A percentile compares a stretch with the other conserved stretches of the same genome.
These are phyloP conservation scores for Heterotis niloticus DNA, from an alignment of 2,113 vertebrate species.

Conservation along the genomic window DNA sequence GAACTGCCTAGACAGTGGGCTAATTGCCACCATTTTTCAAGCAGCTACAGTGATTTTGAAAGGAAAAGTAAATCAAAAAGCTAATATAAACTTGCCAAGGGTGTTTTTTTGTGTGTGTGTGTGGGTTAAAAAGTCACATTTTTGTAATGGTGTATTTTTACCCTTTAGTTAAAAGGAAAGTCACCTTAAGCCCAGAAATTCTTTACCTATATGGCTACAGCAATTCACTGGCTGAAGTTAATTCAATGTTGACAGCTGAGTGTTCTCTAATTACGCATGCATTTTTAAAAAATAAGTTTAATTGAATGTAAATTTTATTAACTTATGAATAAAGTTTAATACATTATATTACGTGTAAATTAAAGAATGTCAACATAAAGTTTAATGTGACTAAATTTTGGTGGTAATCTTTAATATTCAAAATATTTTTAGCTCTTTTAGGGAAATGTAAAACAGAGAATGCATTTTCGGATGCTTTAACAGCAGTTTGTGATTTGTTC, in stretches of 20 bases:
- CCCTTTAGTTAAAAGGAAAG: no score
- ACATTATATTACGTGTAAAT: not conserved
- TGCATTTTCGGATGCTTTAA: not conserved
- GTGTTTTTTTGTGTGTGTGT: no score
- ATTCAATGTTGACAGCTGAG: no score
- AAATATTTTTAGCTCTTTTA: not conserved
- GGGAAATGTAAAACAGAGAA: not conserved
- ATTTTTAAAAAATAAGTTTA: no score
- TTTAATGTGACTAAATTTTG: not conserved
- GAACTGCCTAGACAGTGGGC: slow-evolving; percentile 44
- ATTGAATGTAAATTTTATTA: no score
- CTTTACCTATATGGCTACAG: no score
- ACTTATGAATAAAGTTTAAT: no score
- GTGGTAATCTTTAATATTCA: not conserved
- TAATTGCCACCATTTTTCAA: slow-evolving; percentile 37
- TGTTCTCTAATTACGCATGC: no score
- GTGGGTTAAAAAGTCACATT: not conserved
- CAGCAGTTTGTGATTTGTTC: not conserved
- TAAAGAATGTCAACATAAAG: not conserved
- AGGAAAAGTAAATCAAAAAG: not conserved
- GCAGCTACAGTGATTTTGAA: not conserved
- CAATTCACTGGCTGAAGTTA: no score
- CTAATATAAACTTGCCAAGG: not conserved
- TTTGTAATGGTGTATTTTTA: no score
- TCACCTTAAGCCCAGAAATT: no score